Base-by-base conservation (phyloP, 2,888 invertebrate species). In the Conchocele bisecta region DNA sequence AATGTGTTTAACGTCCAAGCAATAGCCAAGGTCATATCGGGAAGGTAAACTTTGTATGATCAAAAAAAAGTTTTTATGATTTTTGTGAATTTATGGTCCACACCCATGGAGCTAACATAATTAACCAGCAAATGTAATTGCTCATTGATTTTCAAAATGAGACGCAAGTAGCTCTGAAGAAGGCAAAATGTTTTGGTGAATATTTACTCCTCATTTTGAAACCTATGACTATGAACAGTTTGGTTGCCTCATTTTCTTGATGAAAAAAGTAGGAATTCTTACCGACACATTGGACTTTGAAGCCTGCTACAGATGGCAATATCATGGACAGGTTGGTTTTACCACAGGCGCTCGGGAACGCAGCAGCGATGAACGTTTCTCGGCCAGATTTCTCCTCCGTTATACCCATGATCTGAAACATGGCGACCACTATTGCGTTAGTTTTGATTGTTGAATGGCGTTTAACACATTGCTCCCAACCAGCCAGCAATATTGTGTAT, bases 291-390 rank as follows among this genome's bases (percentile, higher is more conserved):
- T 88, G 83, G 31, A 92, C 89, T 76, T 90, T 91, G 80, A 85
- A 92, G 17, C 98, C 98, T 0, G 98, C 96, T 26, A 99, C 92
- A 0, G 95, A 93, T 0, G 99, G 97, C 13, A 95, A 95, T 94
- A 99, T 94, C 99, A 99, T 99, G 24, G 99, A 99, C 75, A 99
- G 92, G 92, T 99, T 99, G 22, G 99, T 99, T 92, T 99, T 99
- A 28, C 99, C 99, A 90, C 99, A 99, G 13, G 99, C 99, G 3
- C 98, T 98, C 0, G 99, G 99, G 91, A 99, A 99, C 0, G 99
- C 99, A 0, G 99, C 99, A 0, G 97, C 97, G 70, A 99, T 95
- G 92, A 98, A 98, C 37, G 94, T 94, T 75, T 90, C 91, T 48
- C 94, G 94, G 0, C 97, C 97, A 11, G 78, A 75, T 17, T 77